These are phyloP conservation scores for Arbacia lixula DNA, from an alignment of 53 echinoderm and acorn worm genomes.

Conservation along the genomic window DNA sequence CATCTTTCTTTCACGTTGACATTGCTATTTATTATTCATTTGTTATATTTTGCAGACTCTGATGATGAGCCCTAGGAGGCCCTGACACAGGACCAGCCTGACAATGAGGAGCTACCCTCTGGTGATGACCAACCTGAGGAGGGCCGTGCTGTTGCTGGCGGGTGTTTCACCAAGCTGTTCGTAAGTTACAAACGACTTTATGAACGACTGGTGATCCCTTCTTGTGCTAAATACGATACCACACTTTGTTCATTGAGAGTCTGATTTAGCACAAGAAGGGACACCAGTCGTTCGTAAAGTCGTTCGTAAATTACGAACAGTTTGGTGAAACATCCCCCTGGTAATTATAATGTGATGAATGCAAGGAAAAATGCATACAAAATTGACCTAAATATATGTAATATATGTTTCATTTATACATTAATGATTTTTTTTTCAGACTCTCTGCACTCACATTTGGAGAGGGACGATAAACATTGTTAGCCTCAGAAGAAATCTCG, in stretches of 20 bases:
- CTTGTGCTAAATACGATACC: too few relatives aligned
- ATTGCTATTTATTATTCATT: slow-evolving; percentile 16
- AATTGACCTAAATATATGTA: neutral
- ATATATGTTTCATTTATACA: slow-evolving; percentile 6
- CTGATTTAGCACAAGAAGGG: too few relatives aligned
- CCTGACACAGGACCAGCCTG: slow-evolving; percentile 21
- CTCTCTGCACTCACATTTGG: slow-evolving; percentile 14
- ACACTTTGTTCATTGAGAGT: too few relatives aligned
- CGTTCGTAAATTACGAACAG: too few relatives aligned
- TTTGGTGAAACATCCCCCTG: too few relatives aligned
- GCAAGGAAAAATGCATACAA: neutral
- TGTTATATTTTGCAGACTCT: slow-evolving; percentile 25
- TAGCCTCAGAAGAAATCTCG: neutral
- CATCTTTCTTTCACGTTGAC: slow-evolving; percentile 22
- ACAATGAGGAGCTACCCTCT: slow-evolving; percentile 17
- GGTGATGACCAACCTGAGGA: slow-evolving; percentile 25
- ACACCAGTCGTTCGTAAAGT: too few relatives aligned
- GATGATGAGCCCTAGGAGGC: slow-evolving; percentile 9
- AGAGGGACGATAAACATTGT: slow-evolving; percentile 11
- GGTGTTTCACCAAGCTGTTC: too few relatives aligned
- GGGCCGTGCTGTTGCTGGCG: slow-evolving; percentile 14
- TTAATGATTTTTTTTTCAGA: slow-evolving; percentile 6
- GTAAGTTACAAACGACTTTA: too few relatives aligned
- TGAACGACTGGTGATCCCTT: too few relatives aligned
- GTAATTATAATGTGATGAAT: slow-evolving; percentile 15